Base-by-base conservation (phyloP, 1,140 invertebrate species). In the Cotesia glomerata region DNA sequence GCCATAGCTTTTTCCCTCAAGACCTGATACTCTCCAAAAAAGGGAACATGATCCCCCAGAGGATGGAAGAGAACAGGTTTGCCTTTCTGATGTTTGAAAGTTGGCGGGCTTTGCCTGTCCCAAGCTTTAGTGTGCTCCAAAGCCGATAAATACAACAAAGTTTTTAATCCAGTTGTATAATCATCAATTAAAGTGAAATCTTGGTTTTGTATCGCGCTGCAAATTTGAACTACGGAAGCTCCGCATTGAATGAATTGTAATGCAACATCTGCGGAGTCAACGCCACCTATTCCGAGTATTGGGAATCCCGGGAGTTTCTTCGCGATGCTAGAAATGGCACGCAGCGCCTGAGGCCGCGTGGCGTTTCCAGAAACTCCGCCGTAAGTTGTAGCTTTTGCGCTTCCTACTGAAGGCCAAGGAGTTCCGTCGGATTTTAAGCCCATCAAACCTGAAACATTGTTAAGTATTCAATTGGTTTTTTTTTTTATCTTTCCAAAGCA, bases 131-230 rank as follows among this genome's bases (percentile, higher is more conserved):
- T 81, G 3, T 90, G 85, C 3, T 91, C 86, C 1, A 94, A 83
- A 45, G 90, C 91, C 65, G 93, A 89, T 11, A 99, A 82, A 81
- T 98, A 99, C 1, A 99, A 84, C 32, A 98, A 84, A 0, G 97
- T 90, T 87, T 97, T 97, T 7, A 99, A 88, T 0, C 97, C 97
- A 4, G 92, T 95, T 52, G 93, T 91, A 80, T 98, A 99, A 84
- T 99, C 97, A 11, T 98, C 93, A 68, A 98, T 93, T 0, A 99
- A 82, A 0, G 97, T 98, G 77, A 97, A 99, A 86, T 98, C 97
- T 89, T 99, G 98, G 88, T 99, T 99, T 84, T 99, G 98, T 13
- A 99, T 91, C 5, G 98, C 96, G 83, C 96, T 98, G 84, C 98
- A 95, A 64, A 98, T 91, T 94, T 99, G 97, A 0, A 99, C 84